phyloP scores from a whole-genome alignment of 2,888 invertebrate genomes.

The Dicyrtoma fusca region DNA sequence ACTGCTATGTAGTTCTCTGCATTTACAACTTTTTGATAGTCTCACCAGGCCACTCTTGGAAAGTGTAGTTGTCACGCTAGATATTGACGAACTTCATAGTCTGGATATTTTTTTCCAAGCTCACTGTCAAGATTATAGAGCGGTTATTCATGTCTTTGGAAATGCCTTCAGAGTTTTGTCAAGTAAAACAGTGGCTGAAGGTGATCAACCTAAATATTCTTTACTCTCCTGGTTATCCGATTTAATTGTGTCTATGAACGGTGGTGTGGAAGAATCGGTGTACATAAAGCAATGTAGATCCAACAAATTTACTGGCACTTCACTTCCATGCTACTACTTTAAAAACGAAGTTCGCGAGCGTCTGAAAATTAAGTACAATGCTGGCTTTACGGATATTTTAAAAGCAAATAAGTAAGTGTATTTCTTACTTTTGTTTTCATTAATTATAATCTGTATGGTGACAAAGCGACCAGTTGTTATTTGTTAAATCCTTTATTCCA shows the following conservation, averaged over 20 bases:
- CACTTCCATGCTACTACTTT: constrained; percentile 24
- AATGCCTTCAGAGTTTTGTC: neutral
- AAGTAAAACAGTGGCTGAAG: neutral
- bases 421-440: neutral
- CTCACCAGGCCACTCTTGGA: neutral
- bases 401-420: neutral
- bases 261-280: neutral
- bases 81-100: neutral
- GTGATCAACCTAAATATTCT: neutral
- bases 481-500: neutral
- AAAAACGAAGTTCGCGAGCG: neutral
- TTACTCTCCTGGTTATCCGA: constrained; percentile 14
- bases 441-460: no score
- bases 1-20: neutral
- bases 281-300: neutral
- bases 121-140: neutral
- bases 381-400: neutral
- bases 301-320: constrained; percentile 16
- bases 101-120: constrained; percentile 7
- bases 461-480: no score
- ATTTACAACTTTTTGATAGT: neutral
- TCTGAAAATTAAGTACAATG: neutral
- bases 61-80: neutral
- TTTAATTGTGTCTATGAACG: neutral
- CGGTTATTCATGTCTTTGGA: constrained; percentile 10